Base-by-base conservation (phyloP, 2,888 invertebrate species). In the Caenorhabditis sp. region DNA sequence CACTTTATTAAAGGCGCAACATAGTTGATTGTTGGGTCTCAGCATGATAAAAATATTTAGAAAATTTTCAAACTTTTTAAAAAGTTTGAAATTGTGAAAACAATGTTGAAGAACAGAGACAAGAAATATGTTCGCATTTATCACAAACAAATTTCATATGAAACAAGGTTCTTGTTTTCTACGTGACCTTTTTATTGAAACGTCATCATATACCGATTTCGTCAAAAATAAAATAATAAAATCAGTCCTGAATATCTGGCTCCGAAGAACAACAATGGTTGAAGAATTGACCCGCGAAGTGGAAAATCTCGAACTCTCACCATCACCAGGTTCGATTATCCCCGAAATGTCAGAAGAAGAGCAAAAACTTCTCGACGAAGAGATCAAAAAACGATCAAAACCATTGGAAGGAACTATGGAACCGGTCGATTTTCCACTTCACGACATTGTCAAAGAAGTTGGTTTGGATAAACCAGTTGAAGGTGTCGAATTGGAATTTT, bases 401-500 rank as follows among this genome's bases (percentile, higher is more conserved):
- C 63, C 70, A 5, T 53, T 27, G 14, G 38, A 31, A n/a, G 64
- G 64, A 17, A 67, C 76, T 8, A 74, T 76, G 20, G 58, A 56
- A 20, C 54, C 74, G 26, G 60, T 59, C 5, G 76, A 76, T 53
- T 75, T 70, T 62, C 79, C 79, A 4, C 68, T 79, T 56, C 70
- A 69, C 21, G 79, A 79, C 36, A 64, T 70, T n/a, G 75, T 79
- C n/a, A 27, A 49, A 10, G 76, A 79, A 54, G 8, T 68, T 60
- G 56, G 59, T 20, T 60, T 76, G 21, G 70, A 73, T 63, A 1
- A 66, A 43, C 72, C 67, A 8, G 71, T 49, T 0, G 68, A 72
- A 14, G 76, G 66, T 12, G 65, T 65, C n/a, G 81, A 81, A 31
- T 61, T 61, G 23, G 74, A 74, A 43, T 75, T 82, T 43, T 76